phyloP scores from a whole-genome alignment of 2,797 vertebrate genomes.

The Cossypha niveicapilla region DNA sequence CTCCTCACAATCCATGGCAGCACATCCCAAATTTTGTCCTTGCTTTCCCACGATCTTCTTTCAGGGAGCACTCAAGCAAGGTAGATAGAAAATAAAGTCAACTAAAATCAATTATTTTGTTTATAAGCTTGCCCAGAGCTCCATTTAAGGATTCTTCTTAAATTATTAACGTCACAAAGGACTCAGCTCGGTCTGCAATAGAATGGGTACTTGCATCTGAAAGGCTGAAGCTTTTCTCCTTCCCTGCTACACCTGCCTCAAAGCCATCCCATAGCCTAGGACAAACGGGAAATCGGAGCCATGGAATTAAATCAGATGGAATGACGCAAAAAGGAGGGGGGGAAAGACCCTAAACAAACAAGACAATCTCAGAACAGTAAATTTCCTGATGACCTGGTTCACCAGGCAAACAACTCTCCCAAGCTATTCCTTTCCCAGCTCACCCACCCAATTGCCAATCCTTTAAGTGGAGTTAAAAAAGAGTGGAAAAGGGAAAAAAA shows the following conservation, averaged over 20 bases:
- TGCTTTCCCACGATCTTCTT: background rate
- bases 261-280: background rate
- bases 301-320: background rate
- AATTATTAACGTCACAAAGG: background rate
- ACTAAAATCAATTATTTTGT: background rate
- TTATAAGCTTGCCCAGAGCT: background rate
- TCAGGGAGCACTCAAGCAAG: background rate
- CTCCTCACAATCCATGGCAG: background rate
- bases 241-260: background rate
- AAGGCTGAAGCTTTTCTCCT: background rate
- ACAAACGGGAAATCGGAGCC: background rate
- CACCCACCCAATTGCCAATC: background rate
- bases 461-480: rapidly evolving
- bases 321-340: rapidly evolving
- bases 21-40: background rate
- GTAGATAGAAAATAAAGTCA: too few species aligned
- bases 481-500: rapidly evolving
- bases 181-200: background rate
- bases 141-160: background rate
- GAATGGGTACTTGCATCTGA: background rate
- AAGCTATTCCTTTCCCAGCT: background rate
- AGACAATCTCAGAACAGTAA: background rate
- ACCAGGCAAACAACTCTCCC: background rate
- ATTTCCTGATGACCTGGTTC: background rate
- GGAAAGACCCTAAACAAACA: background rate